Conservation (phyloP, 37 sponge, comb jelly and placozoan genomes). For the Oopsacas minuta region DNA sequence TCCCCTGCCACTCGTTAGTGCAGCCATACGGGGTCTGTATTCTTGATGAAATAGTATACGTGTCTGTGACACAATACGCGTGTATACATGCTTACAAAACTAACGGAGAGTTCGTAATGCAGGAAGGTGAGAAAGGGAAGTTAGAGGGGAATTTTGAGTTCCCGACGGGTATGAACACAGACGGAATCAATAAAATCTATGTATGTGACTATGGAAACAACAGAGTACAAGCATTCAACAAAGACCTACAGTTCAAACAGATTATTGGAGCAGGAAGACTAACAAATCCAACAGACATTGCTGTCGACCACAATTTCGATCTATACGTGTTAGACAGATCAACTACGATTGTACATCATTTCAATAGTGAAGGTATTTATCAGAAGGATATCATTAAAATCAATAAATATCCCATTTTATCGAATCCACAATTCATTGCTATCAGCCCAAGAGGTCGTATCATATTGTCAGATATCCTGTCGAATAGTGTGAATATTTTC, state of each 20-base stretch:
- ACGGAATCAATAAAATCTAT: not conserved
- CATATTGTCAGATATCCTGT: not conserved
- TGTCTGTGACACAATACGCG: not conserved
- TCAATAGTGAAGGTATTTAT: not conserved
- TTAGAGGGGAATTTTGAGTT: not conserved
- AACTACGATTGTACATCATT: not conserved
- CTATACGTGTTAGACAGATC: not conserved
- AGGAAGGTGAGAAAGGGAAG: not conserved
- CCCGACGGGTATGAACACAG: not conserved
- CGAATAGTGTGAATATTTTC: not conserved
- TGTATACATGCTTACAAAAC: not conserved
- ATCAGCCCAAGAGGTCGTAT: not conserved
- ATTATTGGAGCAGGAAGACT: not conserved
- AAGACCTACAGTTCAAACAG: not conserved
- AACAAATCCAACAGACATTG: not conserved
- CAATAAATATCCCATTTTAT: not conserved
- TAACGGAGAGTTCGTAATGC: not conserved
- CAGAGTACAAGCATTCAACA: not conserved
- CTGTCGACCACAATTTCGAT: not conserved
- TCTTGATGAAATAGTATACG: not conserved
- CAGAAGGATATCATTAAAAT: not conserved
- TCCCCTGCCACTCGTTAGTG: not conserved
- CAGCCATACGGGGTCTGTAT: not conserved
- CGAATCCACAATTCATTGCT: not conserved
- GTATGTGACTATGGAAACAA: not conserved